Conservation (phyloP, 2,797 vertebrate species). For the Acipenser ruthenus region DNA sequence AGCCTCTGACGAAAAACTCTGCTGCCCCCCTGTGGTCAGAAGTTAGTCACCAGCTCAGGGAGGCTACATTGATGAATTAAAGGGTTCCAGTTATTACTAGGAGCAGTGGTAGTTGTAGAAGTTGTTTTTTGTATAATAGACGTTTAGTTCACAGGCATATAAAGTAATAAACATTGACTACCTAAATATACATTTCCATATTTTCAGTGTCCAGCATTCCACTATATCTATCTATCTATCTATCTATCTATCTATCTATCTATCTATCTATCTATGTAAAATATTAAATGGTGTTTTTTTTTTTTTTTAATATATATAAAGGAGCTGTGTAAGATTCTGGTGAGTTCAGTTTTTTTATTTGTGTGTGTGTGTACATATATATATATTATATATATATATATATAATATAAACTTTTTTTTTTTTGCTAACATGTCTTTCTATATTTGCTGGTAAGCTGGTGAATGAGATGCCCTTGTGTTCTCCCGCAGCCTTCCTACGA, state of each 20-base stretch:
- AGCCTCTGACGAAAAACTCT: too few species aligned
- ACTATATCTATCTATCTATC: too few species aligned
- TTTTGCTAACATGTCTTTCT: constrained; percentile 12
- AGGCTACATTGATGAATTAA: too few species aligned
- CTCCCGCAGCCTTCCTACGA: constrained; percentile 71
- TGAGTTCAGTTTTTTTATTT: constrained; percentile 50
- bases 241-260: too few species aligned
- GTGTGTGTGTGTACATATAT: not conserved
- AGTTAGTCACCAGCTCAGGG: too few species aligned
- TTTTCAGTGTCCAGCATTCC: not conserved
- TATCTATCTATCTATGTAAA: not conserved
- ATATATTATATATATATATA: too few species aligned
- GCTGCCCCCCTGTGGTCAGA: too few species aligned
- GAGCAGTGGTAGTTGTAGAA: too few species aligned
- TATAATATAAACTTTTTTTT: constrained; percentile 9
- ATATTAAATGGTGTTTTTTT: constrained; percentile 1
- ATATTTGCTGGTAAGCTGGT: not conserved
- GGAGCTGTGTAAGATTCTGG: constrained; percentile 87
- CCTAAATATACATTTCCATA: not conserved
- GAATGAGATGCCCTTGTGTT: not conserved
- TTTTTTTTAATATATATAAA: constrained; percentile 38
- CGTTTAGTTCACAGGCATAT: too few species aligned
- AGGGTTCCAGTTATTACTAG: too few species aligned
- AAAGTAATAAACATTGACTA: too few species aligned
- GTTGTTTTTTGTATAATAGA: too few species aligned